Evolutionary conservation across 1,140 invertebrate genomes (phyloP).

Genomic region (Saccostrea echinata): DNA sequence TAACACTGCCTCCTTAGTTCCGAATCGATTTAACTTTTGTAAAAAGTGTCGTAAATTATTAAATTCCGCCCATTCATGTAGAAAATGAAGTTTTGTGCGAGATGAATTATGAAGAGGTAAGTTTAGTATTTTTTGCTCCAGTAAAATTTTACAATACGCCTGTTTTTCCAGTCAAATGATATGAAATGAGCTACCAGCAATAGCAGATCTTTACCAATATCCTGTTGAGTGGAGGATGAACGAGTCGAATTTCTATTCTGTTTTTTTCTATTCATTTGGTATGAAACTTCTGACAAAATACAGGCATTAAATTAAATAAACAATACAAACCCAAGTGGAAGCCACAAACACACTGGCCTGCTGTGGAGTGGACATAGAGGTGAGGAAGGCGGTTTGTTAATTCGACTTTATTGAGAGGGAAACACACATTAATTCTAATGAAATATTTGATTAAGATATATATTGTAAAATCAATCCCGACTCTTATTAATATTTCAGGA

Average conservation of each 20-base stretch:
- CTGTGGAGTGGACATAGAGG: neutral
- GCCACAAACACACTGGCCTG: neutral
- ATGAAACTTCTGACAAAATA: conserved; percentile 30
- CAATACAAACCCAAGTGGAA: conserved; percentile 1
- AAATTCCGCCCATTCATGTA: neutral
- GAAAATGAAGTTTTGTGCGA: conserved; percentile 13
- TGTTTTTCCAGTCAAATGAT: conserved; percentile 39
- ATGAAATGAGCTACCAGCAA: conserved; percentile 10
- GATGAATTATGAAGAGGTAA: conserved; percentile 13
- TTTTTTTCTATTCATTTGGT: conserved; percentile 33
- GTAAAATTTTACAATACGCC: conserved; percentile 6
- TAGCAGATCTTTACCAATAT: conserved; percentile 26
- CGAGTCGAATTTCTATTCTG: conserved; percentile 19
- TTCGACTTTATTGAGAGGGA: conserved; percentile 15
- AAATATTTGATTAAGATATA: conserved; percentile 26
- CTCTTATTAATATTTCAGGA: conserved; percentile 35
- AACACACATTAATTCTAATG: conserved; percentile 35
- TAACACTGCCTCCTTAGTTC: neutral
- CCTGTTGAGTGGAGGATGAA: conserved; percentile 32
- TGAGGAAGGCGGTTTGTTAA: conserved; percentile 3
- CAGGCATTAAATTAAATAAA: conserved; percentile 35
- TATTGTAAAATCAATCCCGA: conserved; percentile 35
- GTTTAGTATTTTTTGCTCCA: neutral
- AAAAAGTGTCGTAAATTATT: conserved; percentile 35
- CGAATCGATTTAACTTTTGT: conserved; percentile 26